phyloP scores from a whole-genome alignment of 2,888 invertebrate species.

The Dicranocentrus wangi region DNA sequence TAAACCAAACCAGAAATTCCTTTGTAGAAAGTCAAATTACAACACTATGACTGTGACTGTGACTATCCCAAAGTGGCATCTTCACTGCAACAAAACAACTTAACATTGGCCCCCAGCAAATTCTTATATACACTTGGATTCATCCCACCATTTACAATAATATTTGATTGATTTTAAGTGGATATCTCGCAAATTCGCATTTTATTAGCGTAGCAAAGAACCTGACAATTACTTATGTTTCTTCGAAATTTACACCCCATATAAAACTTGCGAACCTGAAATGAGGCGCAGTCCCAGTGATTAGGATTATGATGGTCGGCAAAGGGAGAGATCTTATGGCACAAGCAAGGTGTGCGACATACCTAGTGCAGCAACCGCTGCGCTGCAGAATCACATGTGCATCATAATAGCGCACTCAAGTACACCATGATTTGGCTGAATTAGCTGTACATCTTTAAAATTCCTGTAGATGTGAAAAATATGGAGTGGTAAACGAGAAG shows the following conservation, averaged over 20 bases:
- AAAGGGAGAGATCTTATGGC: not conserved
- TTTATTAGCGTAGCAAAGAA: not conserved
- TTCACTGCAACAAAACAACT: not conserved
- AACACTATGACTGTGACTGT: not conserved
- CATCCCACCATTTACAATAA: not conserved
- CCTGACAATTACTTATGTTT: not conserved
- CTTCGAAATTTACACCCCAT: not conserved
- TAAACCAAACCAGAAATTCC: not conserved
- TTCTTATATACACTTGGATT: not conserved
- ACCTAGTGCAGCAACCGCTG: not conserved
- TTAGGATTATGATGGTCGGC: not conserved
- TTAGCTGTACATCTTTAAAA: not conserved
- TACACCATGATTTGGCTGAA: not conserved
- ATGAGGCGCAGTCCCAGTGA: not conserved
- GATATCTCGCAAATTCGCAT: not conserved
- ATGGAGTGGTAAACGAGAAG: not conserved
- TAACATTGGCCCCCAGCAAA: not conserved
- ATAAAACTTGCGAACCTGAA: not conserved
- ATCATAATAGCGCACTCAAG: not conserved
- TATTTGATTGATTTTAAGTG: not conserved
- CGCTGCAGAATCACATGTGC: not conserved
- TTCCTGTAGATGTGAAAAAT: not conserved
- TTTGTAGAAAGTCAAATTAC: slow-evolving; percentile 12
- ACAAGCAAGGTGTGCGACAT: not conserved
- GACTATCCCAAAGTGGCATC: no score